Percentiles rank a stretch among this genome's conserved stretches.
Conservation (phyloP, 2,888 invertebrate species). For the Cephus sareptanus region DNA sequence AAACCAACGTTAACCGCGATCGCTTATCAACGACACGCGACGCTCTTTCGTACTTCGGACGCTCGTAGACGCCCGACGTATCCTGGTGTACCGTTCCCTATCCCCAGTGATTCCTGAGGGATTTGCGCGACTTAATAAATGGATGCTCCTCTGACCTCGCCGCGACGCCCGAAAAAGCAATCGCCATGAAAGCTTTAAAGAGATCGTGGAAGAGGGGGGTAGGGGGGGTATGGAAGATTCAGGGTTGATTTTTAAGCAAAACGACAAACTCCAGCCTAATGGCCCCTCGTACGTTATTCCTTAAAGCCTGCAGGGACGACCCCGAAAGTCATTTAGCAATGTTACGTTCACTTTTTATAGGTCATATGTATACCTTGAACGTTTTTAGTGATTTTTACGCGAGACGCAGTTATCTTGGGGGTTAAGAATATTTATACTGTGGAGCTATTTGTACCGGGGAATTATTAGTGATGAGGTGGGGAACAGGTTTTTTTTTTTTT, state of each 20-base stretch:
- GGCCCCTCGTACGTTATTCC: not conserved
- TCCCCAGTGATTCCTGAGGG: not conserved
- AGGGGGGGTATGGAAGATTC: not conserved
- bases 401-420: not conserved
- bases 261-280: not conserved
- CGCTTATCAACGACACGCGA: not conserved
- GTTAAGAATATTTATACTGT: not conserved
- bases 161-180: constrained; percentile 46
- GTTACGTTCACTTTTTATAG: not conserved
- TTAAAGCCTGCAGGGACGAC: not conserved
- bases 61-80: not conserved
- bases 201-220: constrained; percentile 3
- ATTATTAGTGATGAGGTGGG: not conserved
- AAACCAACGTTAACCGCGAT: not conserved
- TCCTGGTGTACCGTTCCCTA: not conserved
- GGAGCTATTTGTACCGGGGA: not conserved
- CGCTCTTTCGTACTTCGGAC: not conserved
- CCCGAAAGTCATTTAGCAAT: not conserved
- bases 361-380: not conserved
- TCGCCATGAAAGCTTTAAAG: constrained; percentile 50
- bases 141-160: not conserved
- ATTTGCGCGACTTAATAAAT: constrained; percentile 35
- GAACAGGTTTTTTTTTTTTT: not conserved
- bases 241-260: constrained; percentile 1
- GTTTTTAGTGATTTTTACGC: not conserved